Percentiles rank a stretch among this genome's conserved stretches.
These are phyloP conservation scores for Diaphora mendica DNA, from an alignment of 2,888 invertebrate genomes.

Conservation along the genomic window DNA sequence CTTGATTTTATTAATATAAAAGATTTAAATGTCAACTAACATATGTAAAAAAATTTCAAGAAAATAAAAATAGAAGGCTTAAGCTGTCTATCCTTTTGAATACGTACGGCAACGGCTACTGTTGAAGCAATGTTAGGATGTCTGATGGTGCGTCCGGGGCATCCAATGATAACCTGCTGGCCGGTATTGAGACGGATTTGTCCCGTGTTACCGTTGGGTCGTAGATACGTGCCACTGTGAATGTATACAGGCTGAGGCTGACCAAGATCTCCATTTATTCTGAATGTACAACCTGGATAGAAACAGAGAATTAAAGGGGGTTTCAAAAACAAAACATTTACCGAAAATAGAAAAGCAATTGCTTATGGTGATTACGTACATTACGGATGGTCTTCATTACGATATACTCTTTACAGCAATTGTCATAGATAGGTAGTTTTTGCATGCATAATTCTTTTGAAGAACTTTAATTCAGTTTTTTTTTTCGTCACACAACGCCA, in stretches of 20 bases:
- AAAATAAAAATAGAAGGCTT: too few relatives aligned
- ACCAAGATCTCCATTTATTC: conserved; percentile 81
- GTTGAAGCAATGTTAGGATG: conserved; percentile 69
- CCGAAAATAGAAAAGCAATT: not conserved
- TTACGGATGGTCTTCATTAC: too few relatives aligned
- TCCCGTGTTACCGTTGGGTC: conserved; percentile 72
- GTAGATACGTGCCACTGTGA: conserved; percentile 67
- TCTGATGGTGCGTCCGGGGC: conserved; percentile 64
- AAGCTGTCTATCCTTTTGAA: not conserved
- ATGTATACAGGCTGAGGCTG: conserved; percentile 88
- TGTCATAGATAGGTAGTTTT: not conserved
- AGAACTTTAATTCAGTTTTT: not conserved
- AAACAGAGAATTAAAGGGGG: not conserved
- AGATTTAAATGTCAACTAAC: too few relatives aligned
- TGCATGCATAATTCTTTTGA: too few relatives aligned
- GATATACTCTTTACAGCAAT: not conserved
- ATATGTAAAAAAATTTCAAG: too few relatives aligned
- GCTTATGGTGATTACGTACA: too few relatives aligned
- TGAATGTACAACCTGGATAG: conserved; percentile 76
- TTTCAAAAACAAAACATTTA: too few relatives aligned
- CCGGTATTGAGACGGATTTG: conserved; percentile 65
- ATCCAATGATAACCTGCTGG: conserved; percentile 69
- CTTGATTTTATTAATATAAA: too few relatives aligned
- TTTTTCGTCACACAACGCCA: too few relatives aligned
- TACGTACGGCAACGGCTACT: conserved; percentile 66